These are phyloP conservation scores for Stenotaenia linearis DNA, from an alignment of 2,888 invertebrate species.

Conservation along the genomic window DNA sequence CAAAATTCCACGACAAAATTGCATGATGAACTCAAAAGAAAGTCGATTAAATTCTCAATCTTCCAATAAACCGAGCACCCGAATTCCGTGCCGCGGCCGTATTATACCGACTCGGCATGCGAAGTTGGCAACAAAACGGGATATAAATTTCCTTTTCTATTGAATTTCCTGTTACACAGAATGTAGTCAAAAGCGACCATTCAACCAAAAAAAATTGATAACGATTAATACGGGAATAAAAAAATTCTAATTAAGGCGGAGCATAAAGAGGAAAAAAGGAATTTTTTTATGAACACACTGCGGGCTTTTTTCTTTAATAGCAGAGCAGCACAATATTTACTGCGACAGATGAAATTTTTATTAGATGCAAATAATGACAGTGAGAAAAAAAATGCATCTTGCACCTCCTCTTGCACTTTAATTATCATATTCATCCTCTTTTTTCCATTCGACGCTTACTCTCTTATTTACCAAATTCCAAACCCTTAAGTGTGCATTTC, in stretches of 20 bases:
- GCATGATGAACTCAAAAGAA: neutral
- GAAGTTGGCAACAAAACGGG: neutral
- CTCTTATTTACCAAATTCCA: slow-evolving; percentile 1
- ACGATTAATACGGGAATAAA: neutral
- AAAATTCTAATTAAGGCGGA: slow-evolving; percentile 24
- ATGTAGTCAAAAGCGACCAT: neutral
- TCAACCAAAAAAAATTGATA: neutral
- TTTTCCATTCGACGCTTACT: neutral
- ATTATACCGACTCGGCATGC: slow-evolving; percentile 4
- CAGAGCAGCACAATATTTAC: slow-evolving; percentile 14
- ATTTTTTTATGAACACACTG: neutral
- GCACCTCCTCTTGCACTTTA: neutral
- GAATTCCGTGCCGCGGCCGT: slow-evolving; percentile 10
- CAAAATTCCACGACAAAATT: neutral
- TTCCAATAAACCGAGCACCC: neutral
- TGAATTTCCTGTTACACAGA: neutral
- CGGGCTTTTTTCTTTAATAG: slow-evolving; percentile 12
- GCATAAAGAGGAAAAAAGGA: neutral
- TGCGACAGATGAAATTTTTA: slow-evolving; percentile 23
- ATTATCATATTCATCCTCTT: neutral
- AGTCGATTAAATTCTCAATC: slow-evolving; percentile 16
- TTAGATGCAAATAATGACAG: slow-evolving; percentile 26
- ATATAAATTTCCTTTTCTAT: neutral
- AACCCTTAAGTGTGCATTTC: neutral
- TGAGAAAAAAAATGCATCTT: neutral